Base-by-base conservation (phyloP, 2,113 vertebrate species). In the Takifugu flavidus region DNA sequence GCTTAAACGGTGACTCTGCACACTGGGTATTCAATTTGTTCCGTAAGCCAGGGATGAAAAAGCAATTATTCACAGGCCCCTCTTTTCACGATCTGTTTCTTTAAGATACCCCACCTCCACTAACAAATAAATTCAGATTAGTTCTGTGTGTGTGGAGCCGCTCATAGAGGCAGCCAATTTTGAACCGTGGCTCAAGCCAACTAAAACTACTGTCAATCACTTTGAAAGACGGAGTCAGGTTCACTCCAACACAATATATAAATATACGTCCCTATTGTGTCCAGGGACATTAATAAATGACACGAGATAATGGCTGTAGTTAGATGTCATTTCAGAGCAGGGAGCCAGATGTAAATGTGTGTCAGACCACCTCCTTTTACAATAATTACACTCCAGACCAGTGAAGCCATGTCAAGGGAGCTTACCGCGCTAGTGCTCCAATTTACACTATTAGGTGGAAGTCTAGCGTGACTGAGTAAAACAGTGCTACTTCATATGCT, bases 1-100 rank as follows among this genome's bases (percentile, higher is more conserved):
- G 87, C 83, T 85, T 86, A 88, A 89, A 88, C 53, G 69, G 75
- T 51, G 78, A 87, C 84, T 85, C 78, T 57, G 79, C 64, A 77
- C 78, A 80, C 77, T 71, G 78, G 89, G 88, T 86, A 91, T 90
- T 89, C 86, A 89, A 90, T 91, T 89, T 89, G 89, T 87, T 89
- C 87, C 78, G 63, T 89, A 89, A 89, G 83, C 80, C 63, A 12
- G 74, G 82, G 86, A 90, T 88, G 82, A 90, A 90, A 90, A 88
- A 87, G 83, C 85, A 89, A 90, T 91, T 90, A 90, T 89, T 90
- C 87, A 88, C 86, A 88, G 87, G 72, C 75, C 77, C 62, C 70
- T 80, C 79, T 83, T 82, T 85, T 87, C 84, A 86, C 76, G 80
- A 91, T 89, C 86, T 90, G 88, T 86, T 90, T 89, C 86, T 89